Conservation (phyloP, 2,888 invertebrate species). For the Aproaerema taeniolella region DNA sequence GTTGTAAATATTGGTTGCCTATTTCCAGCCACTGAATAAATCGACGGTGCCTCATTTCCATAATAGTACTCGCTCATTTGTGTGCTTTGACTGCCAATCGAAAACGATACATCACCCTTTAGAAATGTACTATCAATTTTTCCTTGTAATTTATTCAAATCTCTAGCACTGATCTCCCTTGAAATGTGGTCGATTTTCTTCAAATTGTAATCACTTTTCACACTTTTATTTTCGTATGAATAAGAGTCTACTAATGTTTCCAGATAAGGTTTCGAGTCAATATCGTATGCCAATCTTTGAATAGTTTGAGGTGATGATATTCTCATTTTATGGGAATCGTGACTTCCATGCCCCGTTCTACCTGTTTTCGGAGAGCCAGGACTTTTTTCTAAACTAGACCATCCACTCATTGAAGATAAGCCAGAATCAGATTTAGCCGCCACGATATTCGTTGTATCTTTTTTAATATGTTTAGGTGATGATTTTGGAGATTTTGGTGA, state of each 20-base stretch:
- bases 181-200: conserved; percentile 39
- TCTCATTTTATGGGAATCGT: conserved; percentile 62
- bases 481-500: conserved; percentile 85
- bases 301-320: conserved; percentile 56
- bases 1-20: conserved; percentile 84
- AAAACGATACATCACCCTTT: conserved; percentile 46
- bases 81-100: conserved; percentile 40
- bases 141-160: conserved; percentile 48
- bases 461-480: conserved; percentile 82
- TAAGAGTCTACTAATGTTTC: conserved; percentile 78
- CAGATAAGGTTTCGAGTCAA: conserved; percentile 64
- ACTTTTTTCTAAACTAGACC: conserved; percentile 91
- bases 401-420: conserved; percentile 90
- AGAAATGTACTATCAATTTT: conserved; percentile 46
- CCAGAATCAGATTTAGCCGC: conserved; percentile 92
- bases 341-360: conserved; percentile 50
- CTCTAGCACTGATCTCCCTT: conserved; percentile 47
- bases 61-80: conserved; percentile 64
- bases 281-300: conserved; percentile 58
- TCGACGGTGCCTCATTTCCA: conserved; percentile 79
- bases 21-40: conserved; percentile 87
- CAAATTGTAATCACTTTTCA: conserved; percentile 51
- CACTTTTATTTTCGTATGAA: conserved; percentile 43
- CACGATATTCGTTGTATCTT: conserved; percentile 79
- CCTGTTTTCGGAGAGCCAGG: conserved; percentile 86